Evolutionary conservation across 2,113 vertebrate species (phyloP), one percentile per base, ranked within the genome.

Genomic region (Prochilodus magdalenae): DNA sequence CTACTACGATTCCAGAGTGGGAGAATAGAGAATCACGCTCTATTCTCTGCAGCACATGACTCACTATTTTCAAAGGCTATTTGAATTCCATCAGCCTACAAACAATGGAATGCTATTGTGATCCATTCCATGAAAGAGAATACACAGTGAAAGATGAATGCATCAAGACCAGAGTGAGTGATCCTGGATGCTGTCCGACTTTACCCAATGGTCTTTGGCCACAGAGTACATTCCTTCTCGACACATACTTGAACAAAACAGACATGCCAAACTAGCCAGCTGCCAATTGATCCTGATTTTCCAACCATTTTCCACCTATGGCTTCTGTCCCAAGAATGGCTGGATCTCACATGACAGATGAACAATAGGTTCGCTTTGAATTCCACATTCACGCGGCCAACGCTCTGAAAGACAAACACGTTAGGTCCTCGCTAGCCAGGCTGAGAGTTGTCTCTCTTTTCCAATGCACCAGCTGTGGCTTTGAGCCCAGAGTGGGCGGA

Each of bases 301-400:
- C 59, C 60, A 72, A 71, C 36, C 22, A 16, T 71, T 79, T 59
- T 59, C 66, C 53, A 71, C 49, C 67, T 55, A 71, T 80, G 36
- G 14, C 55, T 62, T 36, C 27, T 71, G 63, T 57, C 63, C 66
- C 29, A 57, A 55, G 60, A 62, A 70, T 80, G 67, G 40, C 33
- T 78, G 33, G 29, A 67, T 75, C 77, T 77, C 47, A 80, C 63
- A 13, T 74, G 73, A 70, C 3, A 62, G 59, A 71, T 53, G 63
- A 72, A 77, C 55, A 79, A 84, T 14, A 80, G 73, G 20, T 29
- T 80, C 14, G 5, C 33, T 71, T 80, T 76, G 53, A 79, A 47
- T 57, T 55, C 55, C 53, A 62, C 67, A 63, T 20, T 36, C 53
- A 36, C 27, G 75, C 57, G 29, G 36, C 65, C 57, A 71, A 51